These are phyloP conservation scores for Geotrypetes seraphini DNA, from an alignment of 2,797 vertebrate genomes.

Conservation along the genomic window DNA sequence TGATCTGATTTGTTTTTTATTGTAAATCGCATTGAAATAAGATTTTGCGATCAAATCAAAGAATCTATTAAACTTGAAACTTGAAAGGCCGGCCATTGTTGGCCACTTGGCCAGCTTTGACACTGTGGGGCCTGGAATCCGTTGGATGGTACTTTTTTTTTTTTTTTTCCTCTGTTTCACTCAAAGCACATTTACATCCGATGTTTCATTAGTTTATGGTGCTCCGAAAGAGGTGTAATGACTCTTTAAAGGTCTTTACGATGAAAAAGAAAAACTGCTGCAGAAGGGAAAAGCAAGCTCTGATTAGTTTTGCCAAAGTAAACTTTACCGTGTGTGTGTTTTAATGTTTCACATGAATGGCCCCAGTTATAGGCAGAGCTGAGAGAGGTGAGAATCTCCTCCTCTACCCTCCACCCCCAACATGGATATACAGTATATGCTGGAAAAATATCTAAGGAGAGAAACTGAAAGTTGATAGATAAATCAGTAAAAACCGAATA, in stretches of 20 bases:
- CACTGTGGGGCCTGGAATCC: constrained; percentile 22
- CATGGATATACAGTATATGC: too few relatives aligned
- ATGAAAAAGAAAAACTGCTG: neutral
- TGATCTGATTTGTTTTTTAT: too few relatives aligned
- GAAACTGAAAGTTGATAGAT: too few relatives aligned
- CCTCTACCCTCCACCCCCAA: too few relatives aligned
- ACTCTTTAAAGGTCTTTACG: constrained; percentile 15
- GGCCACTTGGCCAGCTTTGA: constrained; percentile 22
- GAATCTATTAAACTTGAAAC: constrained; percentile 15
- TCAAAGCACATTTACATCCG: constrained; percentile 18
- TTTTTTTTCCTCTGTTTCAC: constrained; percentile 21
- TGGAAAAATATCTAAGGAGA: too few relatives aligned
- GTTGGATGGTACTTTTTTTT: constrained; percentile 26
- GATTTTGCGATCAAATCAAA: too few relatives aligned
- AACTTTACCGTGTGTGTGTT: too few relatives aligned
- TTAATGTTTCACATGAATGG: too few relatives aligned
- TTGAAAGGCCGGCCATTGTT: constrained; percentile 19
- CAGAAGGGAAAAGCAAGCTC: constrained; percentile 6
- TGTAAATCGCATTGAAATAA: too few relatives aligned
- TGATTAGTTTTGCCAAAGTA: constrained; percentile 15
- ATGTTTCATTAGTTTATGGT: constrained; percentile 15
- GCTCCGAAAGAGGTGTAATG: constrained; percentile 9
- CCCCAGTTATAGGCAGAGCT: too few relatives aligned
- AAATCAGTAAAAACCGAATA: too few relatives aligned
- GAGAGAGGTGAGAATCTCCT: too few relatives aligned